A percentile compares a stretch with the other conserved stretches of the same genome.
These are phyloP conservation scores for Rhinolophus sinicus DNA, from an alignment of 2,113 vertebrate genomes.

Conservation along the genomic window DNA sequence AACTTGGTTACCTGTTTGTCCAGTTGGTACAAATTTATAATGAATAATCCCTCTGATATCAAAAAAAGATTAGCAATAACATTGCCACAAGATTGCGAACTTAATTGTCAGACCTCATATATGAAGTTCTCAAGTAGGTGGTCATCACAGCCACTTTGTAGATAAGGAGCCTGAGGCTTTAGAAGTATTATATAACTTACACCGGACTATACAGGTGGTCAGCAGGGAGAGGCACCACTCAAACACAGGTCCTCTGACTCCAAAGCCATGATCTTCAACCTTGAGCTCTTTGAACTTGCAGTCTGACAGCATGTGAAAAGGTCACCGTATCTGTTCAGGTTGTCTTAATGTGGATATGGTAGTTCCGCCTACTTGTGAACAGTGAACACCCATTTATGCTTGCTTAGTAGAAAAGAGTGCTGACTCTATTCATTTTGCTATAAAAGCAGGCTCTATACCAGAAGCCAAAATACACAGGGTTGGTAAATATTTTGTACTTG, in stretches of 20 bases:
- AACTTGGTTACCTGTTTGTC: no score
- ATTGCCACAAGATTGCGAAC: no score
- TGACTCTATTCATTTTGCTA: constrained; percentile 59
- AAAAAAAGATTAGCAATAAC: no score
- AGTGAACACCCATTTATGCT: constrained; percentile 47
- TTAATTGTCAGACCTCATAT: background rate
- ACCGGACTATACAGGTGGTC: background rate
- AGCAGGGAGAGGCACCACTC: background rate
- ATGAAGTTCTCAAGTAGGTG: background rate
- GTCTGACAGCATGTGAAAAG: background rate
- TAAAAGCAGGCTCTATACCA: constrained; percentile 62
- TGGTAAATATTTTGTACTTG: constrained; percentile 75
- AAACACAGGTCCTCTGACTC: background rate
- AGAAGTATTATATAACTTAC: background rate
- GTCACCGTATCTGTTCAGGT: background rate
- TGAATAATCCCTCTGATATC: no score
- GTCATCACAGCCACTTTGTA: background rate
- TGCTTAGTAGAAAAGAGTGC: constrained; percentile 61
- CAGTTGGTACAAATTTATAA: no score
- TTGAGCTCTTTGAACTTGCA: background rate
- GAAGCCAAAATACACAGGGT: constrained; percentile 66
- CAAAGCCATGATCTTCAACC: background rate
- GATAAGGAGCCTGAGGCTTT: background rate
- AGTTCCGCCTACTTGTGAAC: background rate
- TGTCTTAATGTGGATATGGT: background rate